Evolutionary conservation across 2,888 invertebrate genomes (phyloP), one percentile per base, ranked within the genome.

Genomic region (Pegoplata infirma): DNA sequence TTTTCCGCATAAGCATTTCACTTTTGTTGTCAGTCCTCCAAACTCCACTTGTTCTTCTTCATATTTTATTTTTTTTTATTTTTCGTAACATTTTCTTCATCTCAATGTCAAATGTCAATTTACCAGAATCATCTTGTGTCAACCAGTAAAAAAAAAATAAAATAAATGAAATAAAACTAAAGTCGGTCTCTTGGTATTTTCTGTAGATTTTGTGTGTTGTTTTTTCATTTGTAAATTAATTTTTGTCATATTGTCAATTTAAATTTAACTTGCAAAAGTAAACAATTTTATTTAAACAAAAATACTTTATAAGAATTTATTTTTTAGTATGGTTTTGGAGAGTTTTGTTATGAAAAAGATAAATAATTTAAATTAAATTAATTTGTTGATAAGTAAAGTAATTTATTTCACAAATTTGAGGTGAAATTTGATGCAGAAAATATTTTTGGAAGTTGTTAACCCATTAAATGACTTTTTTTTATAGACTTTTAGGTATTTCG

Each of bases 21-120:
- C 32, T 32, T 32, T 32, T 32, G 3, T 32, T 32, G 8, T 28
- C 8, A 5, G 6, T 28, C 8, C 8, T 4, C 12, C n/a, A 40
- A 32, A 32, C 8, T 32, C 32, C 10, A 40, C 36, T 40, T 40
- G n/a, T 40, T 0, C n/a, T n/a, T 5, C n/a, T 40, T 36, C 12
- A 25, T 25, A 25, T 25, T 25, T 25, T 5, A 25, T 12, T 36
- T 36, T 36, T 36, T 4, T 28, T 28, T 32, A 10, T 8, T 32
- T 32, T 10, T n/a, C 6, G 36, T n/a, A 17, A 55, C 55, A 36
- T 55, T 55, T 32, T 25, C 14, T 66, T 23, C 66, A 66, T 32
- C 53, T 66, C 40, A 66, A 55, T 66, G 66, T 53, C 66, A 66
- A 66, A 23, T 66, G 66, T 66, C 66, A 53, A 40, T 44, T 58